These are phyloP conservation scores for Gryon sp. DNA, from an alignment of 1,140 invertebrate species.

Conservation along the genomic window DNA sequence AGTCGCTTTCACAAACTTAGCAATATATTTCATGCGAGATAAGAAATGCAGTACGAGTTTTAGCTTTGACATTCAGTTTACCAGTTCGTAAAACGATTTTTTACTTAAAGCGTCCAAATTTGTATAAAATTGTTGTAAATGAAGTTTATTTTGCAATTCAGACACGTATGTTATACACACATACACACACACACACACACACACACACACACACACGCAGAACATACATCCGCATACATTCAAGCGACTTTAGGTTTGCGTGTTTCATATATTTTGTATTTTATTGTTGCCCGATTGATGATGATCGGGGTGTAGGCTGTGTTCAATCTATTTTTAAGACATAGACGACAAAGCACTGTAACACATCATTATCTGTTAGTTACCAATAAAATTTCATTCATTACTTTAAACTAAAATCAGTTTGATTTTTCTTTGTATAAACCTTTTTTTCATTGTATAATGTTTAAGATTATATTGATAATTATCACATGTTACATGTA, in stretches of 20 bases:
- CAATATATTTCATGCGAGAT: too few relatives aligned
- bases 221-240: too few relatives aligned
- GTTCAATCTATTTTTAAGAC: constrained; percentile 28
- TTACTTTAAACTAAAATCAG: constrained; percentile 19
- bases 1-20: neutral
- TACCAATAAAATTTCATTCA: constrained; percentile 46
- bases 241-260: too few relatives aligned
- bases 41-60: too few relatives aligned
- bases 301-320: constrained; percentile 40
- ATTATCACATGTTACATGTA: too few relatives aligned
- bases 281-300: constrained; percentile 10
- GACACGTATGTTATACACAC: too few relatives aligned
- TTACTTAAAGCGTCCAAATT: neutral
- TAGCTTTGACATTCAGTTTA: constrained; percentile 5
- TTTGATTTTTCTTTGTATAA: neutral
- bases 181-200: too few relatives aligned
- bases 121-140: too few relatives aligned
- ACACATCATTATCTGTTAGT: constrained; percentile 39
- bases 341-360: constrained; percentile 36
- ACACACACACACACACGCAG: too few relatives aligned
- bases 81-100: neutral
- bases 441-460: too few relatives aligned
- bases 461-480: too few relatives aligned
- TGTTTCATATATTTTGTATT: constrained; percentile 14
- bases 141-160: too few relatives aligned